phyloP scores from a whole-genome alignment of 92 coral and sea anemone species.

The Umimayanthus chanpuru region DNA sequence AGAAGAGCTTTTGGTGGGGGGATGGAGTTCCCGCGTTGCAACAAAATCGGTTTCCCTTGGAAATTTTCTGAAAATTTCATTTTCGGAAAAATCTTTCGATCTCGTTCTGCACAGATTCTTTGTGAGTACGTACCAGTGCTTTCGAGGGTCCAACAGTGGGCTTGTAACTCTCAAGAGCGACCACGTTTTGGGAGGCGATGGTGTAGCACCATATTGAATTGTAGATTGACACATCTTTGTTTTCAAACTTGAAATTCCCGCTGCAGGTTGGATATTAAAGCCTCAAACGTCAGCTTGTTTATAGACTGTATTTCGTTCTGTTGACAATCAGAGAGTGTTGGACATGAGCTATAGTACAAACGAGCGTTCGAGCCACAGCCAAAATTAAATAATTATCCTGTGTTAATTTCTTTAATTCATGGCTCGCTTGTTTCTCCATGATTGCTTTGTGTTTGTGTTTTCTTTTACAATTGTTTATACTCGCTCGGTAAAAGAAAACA shows the following conservation, averaged over 20 bases:
- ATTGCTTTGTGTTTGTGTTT: no score
- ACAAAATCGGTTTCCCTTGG: conserved; percentile 28
- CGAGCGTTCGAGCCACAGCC: background rate
- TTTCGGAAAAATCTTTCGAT: background rate
- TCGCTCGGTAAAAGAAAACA: no score
- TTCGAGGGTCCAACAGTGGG: background rate
- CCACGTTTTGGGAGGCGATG: background rate
- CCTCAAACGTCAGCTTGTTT: background rate
- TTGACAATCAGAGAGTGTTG: background rate
- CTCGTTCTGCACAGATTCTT: background rate
- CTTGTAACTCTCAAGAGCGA: background rate
- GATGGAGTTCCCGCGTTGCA: background rate
- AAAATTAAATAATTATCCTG: no score
- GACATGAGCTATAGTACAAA: background rate
- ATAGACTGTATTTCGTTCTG: background rate
- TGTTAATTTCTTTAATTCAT: no score
- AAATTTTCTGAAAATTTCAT: background rate
- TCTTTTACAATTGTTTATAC: no score
- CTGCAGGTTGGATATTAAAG: background rate
- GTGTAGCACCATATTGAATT: background rate
- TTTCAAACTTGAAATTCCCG: no score
- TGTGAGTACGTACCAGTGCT: no score
- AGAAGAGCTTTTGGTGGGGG: no score
- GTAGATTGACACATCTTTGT: no score
- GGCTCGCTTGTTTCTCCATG: no score